These are phyloP conservation scores for Edolisoma coerulescens DNA, from an alignment of 2,113 vertebrate species.

Conservation along the genomic window DNA sequence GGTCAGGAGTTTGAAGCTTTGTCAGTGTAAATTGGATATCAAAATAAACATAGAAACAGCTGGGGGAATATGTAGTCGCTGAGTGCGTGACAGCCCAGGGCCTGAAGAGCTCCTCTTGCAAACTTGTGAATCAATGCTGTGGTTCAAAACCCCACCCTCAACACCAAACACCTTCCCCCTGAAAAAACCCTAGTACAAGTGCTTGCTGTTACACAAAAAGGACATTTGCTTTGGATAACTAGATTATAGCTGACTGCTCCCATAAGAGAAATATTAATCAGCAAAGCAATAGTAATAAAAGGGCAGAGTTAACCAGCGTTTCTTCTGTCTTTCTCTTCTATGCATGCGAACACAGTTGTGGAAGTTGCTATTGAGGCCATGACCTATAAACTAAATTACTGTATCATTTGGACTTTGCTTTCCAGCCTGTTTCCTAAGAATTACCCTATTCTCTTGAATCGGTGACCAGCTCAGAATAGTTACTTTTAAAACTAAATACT, in stretches of 20 bases:
- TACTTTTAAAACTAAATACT: not conserved
- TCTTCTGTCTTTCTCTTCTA: not conserved
- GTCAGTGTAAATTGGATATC: not conserved
- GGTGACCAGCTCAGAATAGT: not conserved
- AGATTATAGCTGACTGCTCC: not conserved
- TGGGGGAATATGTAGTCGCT: rapidly evolving
- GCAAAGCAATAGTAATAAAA: not conserved
- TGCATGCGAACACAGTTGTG: not conserved
- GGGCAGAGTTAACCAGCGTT: not conserved
- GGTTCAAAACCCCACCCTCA: not conserved
- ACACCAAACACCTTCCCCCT: not conserved
- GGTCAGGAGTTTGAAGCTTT: not conserved
- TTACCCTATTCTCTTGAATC: not conserved
- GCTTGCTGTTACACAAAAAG: not conserved
- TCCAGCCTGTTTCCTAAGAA: not conserved
- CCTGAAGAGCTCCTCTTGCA: not conserved
- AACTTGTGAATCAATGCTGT: not conserved
- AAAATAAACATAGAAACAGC: not conserved
- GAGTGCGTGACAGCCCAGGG: not conserved
- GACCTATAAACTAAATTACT: not conserved
- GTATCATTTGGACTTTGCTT: not conserved
- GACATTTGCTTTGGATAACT: not conserved
- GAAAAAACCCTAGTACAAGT: not conserved
- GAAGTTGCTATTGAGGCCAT: not conserved
- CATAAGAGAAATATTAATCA: not conserved